Base-by-base conservation (phyloP, 2,113 vertebrate genomes). In the Hemicordylus capensis region DNA sequence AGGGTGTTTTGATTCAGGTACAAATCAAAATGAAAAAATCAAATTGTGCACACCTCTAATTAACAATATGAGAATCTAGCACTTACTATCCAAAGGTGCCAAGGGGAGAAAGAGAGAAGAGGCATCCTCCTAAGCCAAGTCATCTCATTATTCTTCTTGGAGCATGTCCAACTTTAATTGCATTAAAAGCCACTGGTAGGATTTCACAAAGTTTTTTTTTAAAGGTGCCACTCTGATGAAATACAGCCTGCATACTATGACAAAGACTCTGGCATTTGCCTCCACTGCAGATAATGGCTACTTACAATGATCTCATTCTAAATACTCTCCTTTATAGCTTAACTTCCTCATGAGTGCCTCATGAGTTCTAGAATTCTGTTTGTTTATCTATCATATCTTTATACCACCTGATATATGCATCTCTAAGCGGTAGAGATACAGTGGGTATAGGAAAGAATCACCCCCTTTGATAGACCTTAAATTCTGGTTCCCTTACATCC, bases 181-280 rank as follows among this genome's bases (percentile, higher is more conserved):
- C n/a, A 11, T 56, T 76, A 56, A 70, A 1, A 19, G n/a, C 19
- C 51, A 37, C 11, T 51, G 15, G 44, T 44, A 44, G 42, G 22
- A 44, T 72, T 72, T 72, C 48, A 34, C 48, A 51, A 75, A 34
- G 58, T 39, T 4, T 8, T 17, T n/a, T 2, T n/a, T 2, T 0
- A 2, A 1, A 17, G 37, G n/a, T 76, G 1, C 39, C 14, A 6
- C 0, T 2, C 34, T 19, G 3, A 28, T 0, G 1, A 12, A 42
- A 39, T 10, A 4, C 8, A 34, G 59, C 64, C 31, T 0, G 0
- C n/a, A 8, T 15, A 6, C 54, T 76, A 34, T 31, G 15, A 31
- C 37, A 69, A 70, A 81, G 24, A 39, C 17, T 44, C 28, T 70
- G 51, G 6, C 26, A 39, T 44, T 80, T 78, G 56, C 74, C 51